Base-by-base conservation (phyloP, 2,888 invertebrate genomes). In the Orthonychiurus folsomi region DNA sequence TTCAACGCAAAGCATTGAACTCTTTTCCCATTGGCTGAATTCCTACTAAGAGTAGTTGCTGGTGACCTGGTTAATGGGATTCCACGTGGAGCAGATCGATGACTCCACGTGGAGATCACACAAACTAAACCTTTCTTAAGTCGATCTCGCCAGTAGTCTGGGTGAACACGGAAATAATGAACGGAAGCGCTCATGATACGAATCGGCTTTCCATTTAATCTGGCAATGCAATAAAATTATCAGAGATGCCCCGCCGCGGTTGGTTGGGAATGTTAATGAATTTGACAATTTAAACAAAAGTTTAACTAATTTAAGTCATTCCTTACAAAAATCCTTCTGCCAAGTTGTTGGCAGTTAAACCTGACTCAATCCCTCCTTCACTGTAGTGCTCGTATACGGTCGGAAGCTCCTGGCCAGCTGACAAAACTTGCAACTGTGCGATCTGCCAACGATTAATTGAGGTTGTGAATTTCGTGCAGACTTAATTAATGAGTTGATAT, bases 41-140 rank as follows among this genome's bases (percentile, higher is more conserved):
- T n/a, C n/a, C n/a, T n/a, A n/a, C n/a, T n/a, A n/a, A n/a, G n/a
- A n/a, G n/a, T n/a, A n/a, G n/a, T n/a, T n/a, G n/a, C n/a, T n/a
- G n/a, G n/a, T n/a, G n/a, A n/a, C n/a, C n/a, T n/a, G n/a, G n/a
- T n/a, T n/a, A n/a, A n/a, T n/a, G n/a, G 76, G 76, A 18, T 82
- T 82, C 80, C 81, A 81, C 73, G 82, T 82, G 3, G 79, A 78
- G 74, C 82, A 82, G 64, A 81, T 81, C 72, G 81, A 82, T 1
- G 82, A 82, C 1, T 82, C 82, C 18, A 81, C 78, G 54, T 82
- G 73, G 1, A 82, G 73, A 18, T 82, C 75, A 1, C 48, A 76
- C 75, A 66, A 77, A 67, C n/a, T n/a, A n/a, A n/a, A n/a, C n/a
- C 75, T 74, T 81, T 81, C 60, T 73, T 69, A 48, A 82, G 75